phyloP scores from a whole-genome alignment of 2,797 vertebrate genomes.

The Trematomus bernacchii region DNA sequence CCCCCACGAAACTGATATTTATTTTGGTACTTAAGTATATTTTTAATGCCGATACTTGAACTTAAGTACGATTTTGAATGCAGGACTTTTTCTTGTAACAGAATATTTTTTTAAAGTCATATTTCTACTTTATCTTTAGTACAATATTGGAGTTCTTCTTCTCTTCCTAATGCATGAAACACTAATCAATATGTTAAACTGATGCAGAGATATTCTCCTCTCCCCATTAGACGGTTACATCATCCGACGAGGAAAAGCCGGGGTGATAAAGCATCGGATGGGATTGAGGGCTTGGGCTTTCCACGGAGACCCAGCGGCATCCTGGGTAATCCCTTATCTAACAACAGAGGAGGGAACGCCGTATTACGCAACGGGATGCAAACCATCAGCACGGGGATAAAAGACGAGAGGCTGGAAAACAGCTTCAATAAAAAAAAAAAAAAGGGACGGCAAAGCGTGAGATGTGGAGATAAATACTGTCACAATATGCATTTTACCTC shows the following conservation, averaged over 20 bases:
- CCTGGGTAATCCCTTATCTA: constrained; percentile 65
- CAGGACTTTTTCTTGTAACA: too few relatives aligned
- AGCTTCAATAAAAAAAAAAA: neutral
- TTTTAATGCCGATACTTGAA: too few relatives aligned
- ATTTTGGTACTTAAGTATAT: too few relatives aligned
- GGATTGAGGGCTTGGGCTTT: constrained; percentile 51
- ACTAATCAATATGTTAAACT: neutral
- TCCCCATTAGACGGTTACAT: constrained; percentile 32
- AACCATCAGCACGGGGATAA: constrained; percentile 40
- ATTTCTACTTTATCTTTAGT: too few relatives aligned
- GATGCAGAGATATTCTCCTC: constrained; percentile 4
- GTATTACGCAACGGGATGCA: constrained; percentile 48
- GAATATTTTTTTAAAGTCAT: too few relatives aligned
- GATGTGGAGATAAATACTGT: too few relatives aligned
- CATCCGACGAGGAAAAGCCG: constrained; percentile 19
- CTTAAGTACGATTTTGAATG: too few relatives aligned
- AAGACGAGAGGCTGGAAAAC: neutral
- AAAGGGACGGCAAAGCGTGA: too few relatives aligned
- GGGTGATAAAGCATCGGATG: constrained; percentile 40
- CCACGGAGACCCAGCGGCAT: constrained; percentile 37
- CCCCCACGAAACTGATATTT: too few relatives aligned
- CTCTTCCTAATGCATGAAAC: too few relatives aligned
- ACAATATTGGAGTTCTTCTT: too few relatives aligned
- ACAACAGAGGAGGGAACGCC: constrained; percentile 50
- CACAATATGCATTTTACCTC: too few relatives aligned